Percentiles rank a stretch among this genome's conserved stretches.
Conservation (phyloP, 2,113 vertebrate species). For the Macrotus californicus region DNA sequence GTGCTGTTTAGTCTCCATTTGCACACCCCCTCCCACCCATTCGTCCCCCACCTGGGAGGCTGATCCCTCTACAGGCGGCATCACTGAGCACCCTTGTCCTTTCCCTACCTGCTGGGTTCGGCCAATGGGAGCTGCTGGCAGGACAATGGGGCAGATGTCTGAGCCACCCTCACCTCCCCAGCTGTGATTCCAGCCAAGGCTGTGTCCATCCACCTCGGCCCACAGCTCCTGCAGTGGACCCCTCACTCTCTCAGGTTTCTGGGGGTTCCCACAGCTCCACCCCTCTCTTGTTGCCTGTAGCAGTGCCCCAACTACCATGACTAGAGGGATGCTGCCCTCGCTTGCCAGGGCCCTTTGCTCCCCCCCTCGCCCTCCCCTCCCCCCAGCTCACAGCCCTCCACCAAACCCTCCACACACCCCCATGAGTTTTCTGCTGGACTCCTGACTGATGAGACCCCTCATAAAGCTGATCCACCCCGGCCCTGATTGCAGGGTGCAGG, state of each 20-base stretch:
- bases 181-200: background rate
- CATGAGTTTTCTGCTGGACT: background rate
- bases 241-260: background rate
- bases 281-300: background rate
- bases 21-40: too few species aligned
- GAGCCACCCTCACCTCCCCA: rapidly evolving
- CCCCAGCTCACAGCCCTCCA: background rate
- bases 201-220: background rate
- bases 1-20: rapidly evolving
- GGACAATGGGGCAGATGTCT: background rate
- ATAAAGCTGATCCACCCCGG: background rate
- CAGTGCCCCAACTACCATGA: background rate
- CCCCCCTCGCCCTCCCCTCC: rapidly evolving
- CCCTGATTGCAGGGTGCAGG: background rate
- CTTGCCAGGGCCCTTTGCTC: background rate
- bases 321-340: background rate
- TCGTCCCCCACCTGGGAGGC: background rate
- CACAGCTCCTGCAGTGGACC: background rate
- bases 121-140: rapidly evolving
- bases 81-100: background rate
- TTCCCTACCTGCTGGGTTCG: background rate
- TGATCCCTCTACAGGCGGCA: background rate
- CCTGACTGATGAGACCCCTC: rapidly evolving
- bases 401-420: background rate
- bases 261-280: background rate